Percentiles rank a stretch among this genome's conserved stretches.
phyloP scores from a whole-genome alignment of 2,888 invertebrate species.

The Dryococelus australis region DNA sequence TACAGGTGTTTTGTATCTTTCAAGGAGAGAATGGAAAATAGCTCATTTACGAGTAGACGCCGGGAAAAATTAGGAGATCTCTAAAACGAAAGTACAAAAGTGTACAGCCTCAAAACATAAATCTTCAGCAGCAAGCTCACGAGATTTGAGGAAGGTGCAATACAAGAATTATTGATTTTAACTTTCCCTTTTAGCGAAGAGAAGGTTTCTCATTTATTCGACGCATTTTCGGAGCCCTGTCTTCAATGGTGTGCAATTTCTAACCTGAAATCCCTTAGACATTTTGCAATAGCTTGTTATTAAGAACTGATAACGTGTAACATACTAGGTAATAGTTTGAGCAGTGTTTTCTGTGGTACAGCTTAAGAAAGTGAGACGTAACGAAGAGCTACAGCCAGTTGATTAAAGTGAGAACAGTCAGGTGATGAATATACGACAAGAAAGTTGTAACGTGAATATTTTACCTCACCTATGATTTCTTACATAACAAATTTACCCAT shows the following conservation, averaged over 20 bases:
- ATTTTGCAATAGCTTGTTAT: too few relatives aligned
- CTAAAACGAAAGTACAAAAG: slow-evolving; percentile 23
- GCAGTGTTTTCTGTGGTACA: too few relatives aligned
- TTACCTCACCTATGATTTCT: too few relatives aligned
- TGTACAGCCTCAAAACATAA: background rate
- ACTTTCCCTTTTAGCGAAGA: slow-evolving; percentile 50
- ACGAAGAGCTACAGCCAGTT: too few relatives aligned
- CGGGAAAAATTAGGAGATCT: slow-evolving; percentile 18
- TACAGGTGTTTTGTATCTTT: background rate
- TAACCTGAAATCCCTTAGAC: background rate
- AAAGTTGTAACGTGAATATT: too few relatives aligned
- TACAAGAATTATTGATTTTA: slow-evolving; percentile 47
- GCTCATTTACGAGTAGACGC: slow-evolving; percentile 16
- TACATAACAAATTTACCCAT: too few relatives aligned
- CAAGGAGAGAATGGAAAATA: too few relatives aligned
- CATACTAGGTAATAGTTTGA: too few relatives aligned
- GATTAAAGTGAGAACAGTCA: too few relatives aligned
- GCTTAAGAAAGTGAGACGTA: too few relatives aligned
- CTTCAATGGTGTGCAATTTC: background rate
- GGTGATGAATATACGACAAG: too few relatives aligned
- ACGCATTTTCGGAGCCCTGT: slow-evolving; percentile 48
- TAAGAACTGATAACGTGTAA: too few relatives aligned
- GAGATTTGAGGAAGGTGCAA: slow-evolving; percentile 47
- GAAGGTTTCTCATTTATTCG: slow-evolving; percentile 49
- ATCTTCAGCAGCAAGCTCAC: background rate